These are phyloP conservation scores for Melipona bicolor DNA, from an alignment of 2,888 invertebrate genomes.

Conservation along the genomic window DNA sequence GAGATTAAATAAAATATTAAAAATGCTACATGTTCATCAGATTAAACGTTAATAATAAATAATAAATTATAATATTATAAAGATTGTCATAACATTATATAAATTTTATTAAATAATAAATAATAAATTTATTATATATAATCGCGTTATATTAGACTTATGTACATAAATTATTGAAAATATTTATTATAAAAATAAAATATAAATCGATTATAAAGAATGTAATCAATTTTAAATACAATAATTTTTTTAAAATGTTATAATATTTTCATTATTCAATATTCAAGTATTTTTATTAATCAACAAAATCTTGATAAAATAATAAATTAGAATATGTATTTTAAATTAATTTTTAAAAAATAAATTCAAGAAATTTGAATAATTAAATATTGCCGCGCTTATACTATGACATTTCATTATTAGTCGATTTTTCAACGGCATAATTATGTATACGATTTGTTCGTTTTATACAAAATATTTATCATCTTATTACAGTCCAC, in stretches of 20 bases:
- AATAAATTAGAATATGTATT: not conserved
- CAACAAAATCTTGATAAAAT: not conserved
- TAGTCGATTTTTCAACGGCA: not conserved
- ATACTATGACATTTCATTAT: not conserved
- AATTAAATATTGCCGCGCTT: not conserved
- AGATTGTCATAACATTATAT: not conserved
- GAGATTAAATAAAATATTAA: too few species aligned
- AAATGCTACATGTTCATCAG: not conserved
- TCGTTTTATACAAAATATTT: not conserved
- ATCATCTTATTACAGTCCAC: not conserved
- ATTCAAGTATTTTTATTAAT: not conserved
- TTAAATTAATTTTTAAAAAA: not conserved
- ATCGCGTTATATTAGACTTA: not conserved
- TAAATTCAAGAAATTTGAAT: not conserved
- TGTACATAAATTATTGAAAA: not conserved
- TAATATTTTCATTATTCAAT: not conserved
- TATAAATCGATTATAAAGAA: not conserved
- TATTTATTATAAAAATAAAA: not conserved
- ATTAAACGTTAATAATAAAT: not conserved
- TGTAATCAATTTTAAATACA: too few species aligned
- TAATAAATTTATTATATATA: too few species aligned
- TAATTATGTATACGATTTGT: not conserved
- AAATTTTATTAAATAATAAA: not conserved
- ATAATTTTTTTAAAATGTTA: too few species aligned
- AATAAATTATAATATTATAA: not conserved